Conservation (phyloP, 2,888 invertebrate genomes). For the Branchellion lobata region DNA sequence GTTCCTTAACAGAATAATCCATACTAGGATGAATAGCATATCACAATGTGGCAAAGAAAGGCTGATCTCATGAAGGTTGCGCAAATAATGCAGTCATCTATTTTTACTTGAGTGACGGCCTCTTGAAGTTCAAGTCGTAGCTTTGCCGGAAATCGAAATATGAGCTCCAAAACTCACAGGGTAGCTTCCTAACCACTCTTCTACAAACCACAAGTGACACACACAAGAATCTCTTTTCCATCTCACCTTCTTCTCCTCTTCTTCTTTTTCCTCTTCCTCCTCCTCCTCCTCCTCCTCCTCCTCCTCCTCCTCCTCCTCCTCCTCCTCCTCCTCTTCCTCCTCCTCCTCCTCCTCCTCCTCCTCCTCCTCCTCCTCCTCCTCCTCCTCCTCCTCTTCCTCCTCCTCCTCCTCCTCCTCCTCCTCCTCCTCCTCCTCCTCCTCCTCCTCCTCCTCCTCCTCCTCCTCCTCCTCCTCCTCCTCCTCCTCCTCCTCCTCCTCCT, state of each 20-base stretch:
- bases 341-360: conserved; percentile 22
- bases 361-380: conserved; percentile 27
- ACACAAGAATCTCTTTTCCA: too few relatives aligned
- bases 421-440: conserved; percentile 27
- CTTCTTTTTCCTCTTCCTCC: background rate
- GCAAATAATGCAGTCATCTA: too few relatives aligned
- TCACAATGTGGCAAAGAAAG: too few relatives aligned
- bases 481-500: background rate
- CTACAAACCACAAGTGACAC: too few relatives aligned
- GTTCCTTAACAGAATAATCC: too few relatives aligned
- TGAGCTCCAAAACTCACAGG: too few relatives aligned
- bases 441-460: conserved; percentile 23
- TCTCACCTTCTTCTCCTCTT: background rate
- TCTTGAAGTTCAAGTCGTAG: too few relatives aligned
- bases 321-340: conserved; percentile 5
- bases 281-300: background rate
- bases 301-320: background rate
- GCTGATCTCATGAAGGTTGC: too few relatives aligned
- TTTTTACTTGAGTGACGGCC: too few relatives aligned
- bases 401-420: conserved; percentile 21
- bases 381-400: conserved; percentile 1
- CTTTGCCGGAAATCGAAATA: too few relatives aligned
- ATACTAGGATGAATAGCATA: too few relatives aligned
- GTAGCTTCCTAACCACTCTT: too few relatives aligned
- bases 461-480: conserved; percentile 12